phyloP scores from a whole-genome alignment of 2,888 invertebrate species.

The Cephus pygmeus region DNA sequence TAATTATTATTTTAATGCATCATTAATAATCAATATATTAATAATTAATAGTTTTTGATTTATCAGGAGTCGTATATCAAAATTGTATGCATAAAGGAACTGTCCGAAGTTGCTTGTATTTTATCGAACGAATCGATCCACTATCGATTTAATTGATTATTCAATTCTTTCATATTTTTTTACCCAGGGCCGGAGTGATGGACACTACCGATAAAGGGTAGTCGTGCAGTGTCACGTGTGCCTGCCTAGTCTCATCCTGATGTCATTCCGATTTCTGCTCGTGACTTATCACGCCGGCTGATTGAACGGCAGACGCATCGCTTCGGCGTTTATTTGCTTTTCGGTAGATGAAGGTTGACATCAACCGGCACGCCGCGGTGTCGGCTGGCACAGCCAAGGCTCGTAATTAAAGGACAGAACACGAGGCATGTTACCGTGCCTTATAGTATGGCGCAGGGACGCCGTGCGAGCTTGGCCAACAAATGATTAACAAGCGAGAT shows the following conservation, averaged over 20 bases:
- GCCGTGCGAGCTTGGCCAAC: conserved; percentile 31
- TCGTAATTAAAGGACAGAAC: conserved; percentile 30
- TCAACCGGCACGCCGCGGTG: conserved; percentile 8
- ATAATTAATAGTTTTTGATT: background rate
- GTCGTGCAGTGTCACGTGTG: background rate
- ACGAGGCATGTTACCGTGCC: conserved; percentile 11
- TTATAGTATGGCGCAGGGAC: background rate
- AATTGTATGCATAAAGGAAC: background rate
- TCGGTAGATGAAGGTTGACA: conserved; percentile 5
- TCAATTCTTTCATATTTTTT: background rate
- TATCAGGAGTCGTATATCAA: background rate
- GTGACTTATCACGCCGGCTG: conserved; percentile 28
- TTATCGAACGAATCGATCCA: background rate
- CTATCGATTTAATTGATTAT: conserved; percentile 5
- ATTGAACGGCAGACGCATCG: conserved; percentile 27
- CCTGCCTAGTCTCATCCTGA: conserved; percentile 13
- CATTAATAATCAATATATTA: background rate
- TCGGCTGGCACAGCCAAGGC: background rate
- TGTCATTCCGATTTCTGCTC: conserved; percentile 24
- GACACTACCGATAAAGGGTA: background rate
- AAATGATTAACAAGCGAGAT: conserved; percentile 51
- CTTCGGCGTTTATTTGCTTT: conserved; percentile 10
- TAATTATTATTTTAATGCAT: background rate
- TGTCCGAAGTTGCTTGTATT: background rate
- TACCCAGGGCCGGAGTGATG: background rate